Base-by-base conservation (phyloP, 2,113 vertebrate species). In the Sander vitreus region DNA sequence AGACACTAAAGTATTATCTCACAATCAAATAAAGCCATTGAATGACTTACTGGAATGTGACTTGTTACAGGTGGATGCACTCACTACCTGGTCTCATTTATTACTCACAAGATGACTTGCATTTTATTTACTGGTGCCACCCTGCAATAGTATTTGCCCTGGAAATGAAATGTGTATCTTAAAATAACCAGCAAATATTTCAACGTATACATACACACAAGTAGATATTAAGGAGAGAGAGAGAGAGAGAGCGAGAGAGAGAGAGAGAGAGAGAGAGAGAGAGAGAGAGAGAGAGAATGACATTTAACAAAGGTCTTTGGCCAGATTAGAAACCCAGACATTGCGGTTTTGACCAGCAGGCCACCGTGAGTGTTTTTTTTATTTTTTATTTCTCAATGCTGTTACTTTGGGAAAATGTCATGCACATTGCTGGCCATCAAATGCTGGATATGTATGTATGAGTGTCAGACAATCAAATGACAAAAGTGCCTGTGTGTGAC, bases 31-130 rank as follows among this genome's bases (percentile, higher is more conserved):
- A 12, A 72, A 58, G 19, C 21, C 45, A 16, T 51, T 39, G 23
- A 54, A 73, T 21, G 1, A 73, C 54, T 80, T 15, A 59, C 36
- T 71, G 45, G 47, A 68, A 63, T 72, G 25, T 51, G 62, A 68
- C 30, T 51, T 36, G 48, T 64, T 48, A 62, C 27, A 78, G 64
- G 9, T 62, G 12, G 30, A 58, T 59, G 47, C 9, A 23, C 25
- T 54, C 53, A 14, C 30, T 12, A 58, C 15, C 51, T 64, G 27
- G 2, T 39, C 4, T 45, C 62, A 60, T 76, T 62, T 53, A 14
- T 10, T 55, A 33, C 33, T 48, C 4, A 23, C 27, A 13, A 19
- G 11, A 18, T 85, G 67, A 81, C 57, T 83, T 60, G 43, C 16
- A 30, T 48, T 45, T 47, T 69, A 9, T 57, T 57, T 5, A 23